Evolutionary conservation across 2,797 vertebrate species (phyloP).

Genomic region (Ctenopoma kingsleyae): DNA sequence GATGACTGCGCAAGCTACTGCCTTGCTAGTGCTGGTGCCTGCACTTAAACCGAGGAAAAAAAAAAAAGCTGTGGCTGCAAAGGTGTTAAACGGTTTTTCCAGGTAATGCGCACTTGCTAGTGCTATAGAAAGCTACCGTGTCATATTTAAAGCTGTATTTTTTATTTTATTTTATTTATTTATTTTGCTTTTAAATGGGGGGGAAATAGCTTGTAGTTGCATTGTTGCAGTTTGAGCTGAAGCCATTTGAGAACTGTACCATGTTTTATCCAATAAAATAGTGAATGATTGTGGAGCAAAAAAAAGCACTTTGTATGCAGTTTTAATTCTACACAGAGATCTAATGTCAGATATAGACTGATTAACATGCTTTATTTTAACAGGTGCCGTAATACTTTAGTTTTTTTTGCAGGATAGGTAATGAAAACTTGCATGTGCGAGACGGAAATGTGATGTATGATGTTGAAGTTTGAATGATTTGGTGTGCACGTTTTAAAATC

Average conservation of each 20-base stretch:
- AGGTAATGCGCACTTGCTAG: constrained; percentile 51
- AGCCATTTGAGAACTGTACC: constrained; percentile 41
- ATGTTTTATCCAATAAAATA: constrained; percentile 66
- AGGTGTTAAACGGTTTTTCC: constrained; percentile 30
- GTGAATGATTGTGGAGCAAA: constrained; percentile 18
- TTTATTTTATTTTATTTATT: too few species aligned
- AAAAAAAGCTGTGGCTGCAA: background rate
- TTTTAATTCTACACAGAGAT: constrained; percentile 36
- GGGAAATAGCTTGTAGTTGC: background rate
- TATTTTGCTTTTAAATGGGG: background rate
- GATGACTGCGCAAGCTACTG: constrained; percentile 99
- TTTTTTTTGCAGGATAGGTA: constrained; percentile 11
- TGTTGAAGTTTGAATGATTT: background rate
- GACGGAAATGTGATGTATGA: too few species aligned
- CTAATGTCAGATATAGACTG: background rate
- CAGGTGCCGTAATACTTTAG: background rate
- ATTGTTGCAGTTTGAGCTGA: constrained; percentile 14
- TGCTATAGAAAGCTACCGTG: background rate
- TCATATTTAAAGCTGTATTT: background rate
- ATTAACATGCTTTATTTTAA: background rate
- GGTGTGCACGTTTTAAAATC: background rate
- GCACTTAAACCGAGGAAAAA: constrained; percentile 80
- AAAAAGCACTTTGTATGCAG: constrained; percentile 47
- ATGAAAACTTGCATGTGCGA: background rate
- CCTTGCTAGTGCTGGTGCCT: constrained; percentile 98